Conservation (phyloP, 2,888 invertebrate genomes). For the Gastracanthus pulcherrimus region DNA sequence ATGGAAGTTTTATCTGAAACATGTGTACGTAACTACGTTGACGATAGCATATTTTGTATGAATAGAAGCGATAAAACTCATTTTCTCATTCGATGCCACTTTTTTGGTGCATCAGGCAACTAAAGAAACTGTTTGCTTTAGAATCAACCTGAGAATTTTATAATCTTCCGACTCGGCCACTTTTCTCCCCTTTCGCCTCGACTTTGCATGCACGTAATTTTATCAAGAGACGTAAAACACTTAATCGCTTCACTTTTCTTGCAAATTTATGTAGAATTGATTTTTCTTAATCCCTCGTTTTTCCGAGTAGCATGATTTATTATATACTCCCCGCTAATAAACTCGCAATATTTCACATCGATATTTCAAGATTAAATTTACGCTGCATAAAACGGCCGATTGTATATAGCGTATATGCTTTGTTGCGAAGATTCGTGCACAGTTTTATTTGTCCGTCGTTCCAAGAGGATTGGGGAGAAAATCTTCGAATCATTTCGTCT, state of each 20-base stretch:
- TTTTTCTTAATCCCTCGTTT: slow-evolving; percentile 2
- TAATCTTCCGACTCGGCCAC: background rate
- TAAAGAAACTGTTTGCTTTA: background rate
- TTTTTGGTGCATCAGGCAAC: too few species aligned
- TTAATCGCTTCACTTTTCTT: slow-evolving; percentile 8
- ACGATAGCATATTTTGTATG: too few species aligned
- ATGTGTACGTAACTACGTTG: background rate
- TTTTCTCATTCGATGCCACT: too few species aligned
- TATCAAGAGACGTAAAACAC: slow-evolving; percentile 32
- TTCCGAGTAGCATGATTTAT: background rate
- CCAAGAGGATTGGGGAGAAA: background rate
- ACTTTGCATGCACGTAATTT: slow-evolving; percentile 28
- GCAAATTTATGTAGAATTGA: slow-evolving; percentile 31
- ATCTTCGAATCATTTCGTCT: slow-evolving; percentile 8
- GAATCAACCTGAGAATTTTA: background rate
- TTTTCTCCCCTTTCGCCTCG: background rate
- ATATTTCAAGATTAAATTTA: background rate
- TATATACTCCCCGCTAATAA: too few species aligned
- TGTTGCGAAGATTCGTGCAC: background rate
- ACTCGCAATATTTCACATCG: too few species aligned
- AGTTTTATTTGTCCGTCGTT: background rate
- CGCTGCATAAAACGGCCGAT: background rate
- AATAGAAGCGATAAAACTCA: too few species aligned
- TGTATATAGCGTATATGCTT: background rate
- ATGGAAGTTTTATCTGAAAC: background rate